Conservation (phyloP, 2,113 vertebrate species). For the Toxotes jaculatrix region DNA sequence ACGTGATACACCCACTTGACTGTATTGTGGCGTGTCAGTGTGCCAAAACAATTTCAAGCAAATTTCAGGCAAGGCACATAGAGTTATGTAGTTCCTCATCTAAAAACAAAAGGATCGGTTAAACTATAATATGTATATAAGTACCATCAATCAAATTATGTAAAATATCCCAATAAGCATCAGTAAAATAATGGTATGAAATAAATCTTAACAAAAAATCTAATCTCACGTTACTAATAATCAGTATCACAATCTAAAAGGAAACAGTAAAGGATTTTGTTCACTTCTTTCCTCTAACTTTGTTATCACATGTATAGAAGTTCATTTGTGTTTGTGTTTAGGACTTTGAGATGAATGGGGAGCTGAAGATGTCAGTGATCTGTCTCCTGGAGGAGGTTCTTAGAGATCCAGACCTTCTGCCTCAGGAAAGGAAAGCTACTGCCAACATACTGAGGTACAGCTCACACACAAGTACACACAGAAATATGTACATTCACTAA, state of each 20-base stretch:
- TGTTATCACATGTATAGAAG: background rate
- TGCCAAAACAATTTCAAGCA: background rate
- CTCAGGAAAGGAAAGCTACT: constrained; percentile 98
- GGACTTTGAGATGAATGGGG: constrained; percentile 97
- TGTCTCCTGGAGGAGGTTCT: constrained; percentile 96
- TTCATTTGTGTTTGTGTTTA: constrained; percentile 61
- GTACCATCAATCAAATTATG: background rate
- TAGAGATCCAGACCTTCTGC: constrained; percentile 95
- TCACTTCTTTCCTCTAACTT: background rate
- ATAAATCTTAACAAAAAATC: background rate
- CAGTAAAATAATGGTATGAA: background rate
- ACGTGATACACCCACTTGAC: background rate
- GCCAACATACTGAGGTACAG: constrained; percentile 94
- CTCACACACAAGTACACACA: background rate
- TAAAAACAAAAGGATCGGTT: background rate
- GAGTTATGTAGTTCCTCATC: background rate
- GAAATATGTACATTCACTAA: background rate
- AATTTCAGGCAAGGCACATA: background rate
- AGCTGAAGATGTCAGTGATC: constrained; percentile 95
- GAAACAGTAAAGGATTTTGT: background rate
- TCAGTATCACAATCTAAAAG: too few species aligned
- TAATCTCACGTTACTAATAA: too few species aligned
- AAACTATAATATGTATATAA: background rate
- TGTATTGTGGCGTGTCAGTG: background rate
- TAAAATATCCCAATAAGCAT: background rate